Percentiles rank a stretch among this genome's conserved stretches.
phyloP scores from a whole-genome alignment of 2,888 invertebrate species.

The Papilio protenor region DNA sequence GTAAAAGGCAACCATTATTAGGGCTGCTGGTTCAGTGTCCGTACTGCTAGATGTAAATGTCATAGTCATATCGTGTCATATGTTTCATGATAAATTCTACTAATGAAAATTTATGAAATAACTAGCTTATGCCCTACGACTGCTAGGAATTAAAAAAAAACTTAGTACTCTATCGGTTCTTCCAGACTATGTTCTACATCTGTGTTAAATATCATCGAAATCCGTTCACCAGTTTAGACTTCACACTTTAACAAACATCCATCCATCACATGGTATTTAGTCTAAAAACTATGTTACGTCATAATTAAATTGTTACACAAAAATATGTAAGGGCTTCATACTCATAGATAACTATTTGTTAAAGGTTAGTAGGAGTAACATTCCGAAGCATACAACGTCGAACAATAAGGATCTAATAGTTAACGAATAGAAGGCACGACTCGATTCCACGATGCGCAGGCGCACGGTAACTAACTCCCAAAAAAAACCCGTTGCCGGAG shows the following conservation, averaged over 20 bases:
- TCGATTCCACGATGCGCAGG: constrained; percentile 36
- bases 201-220: no score
- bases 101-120: no score
- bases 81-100: no score
- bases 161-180: no score
- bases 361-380: not conserved
- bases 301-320: not conserved
- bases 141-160: no score
- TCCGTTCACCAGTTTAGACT: no score
- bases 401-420: constrained; percentile 35
- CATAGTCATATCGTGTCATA: not conserved
- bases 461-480: constrained; percentile 51
- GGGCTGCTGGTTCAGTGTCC: not conserved
- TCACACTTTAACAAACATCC: no score
- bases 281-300: not conserved
- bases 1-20: not conserved
- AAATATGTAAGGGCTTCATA: no score
- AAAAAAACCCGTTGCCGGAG: constrained; percentile 66
- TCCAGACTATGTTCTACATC: no score
- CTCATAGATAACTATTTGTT: not conserved
- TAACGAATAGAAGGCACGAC: constrained; percentile 41
- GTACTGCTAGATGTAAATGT: not conserved
- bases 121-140: no score
- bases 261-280: no score
- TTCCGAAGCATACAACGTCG: constrained; percentile 7